These are phyloP conservation scores for Lateolabrax maculatus DNA, from an alignment of 2,797 vertebrate genomes.

Conservation along the genomic window DNA sequence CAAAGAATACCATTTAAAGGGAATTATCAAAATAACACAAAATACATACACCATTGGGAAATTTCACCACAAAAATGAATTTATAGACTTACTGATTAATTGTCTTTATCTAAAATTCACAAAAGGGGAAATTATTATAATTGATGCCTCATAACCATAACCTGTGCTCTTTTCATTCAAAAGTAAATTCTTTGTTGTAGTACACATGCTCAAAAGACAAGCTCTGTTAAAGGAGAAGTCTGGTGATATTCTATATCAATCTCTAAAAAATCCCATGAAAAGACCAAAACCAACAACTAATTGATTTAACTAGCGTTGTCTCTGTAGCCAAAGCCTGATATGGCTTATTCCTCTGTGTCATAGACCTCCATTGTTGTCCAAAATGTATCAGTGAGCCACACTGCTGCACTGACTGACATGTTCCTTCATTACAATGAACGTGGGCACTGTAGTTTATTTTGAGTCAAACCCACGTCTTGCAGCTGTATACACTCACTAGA, in stretches of 20 bases:
- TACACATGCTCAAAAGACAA: conserved; percentile 49
- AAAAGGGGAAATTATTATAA: conserved; percentile 50
- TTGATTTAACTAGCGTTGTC: not conserved
- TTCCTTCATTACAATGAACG: conserved; percentile 2
- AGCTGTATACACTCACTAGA: not conserved
- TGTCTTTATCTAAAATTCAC: conserved; percentile 61
- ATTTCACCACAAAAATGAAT: conserved; percentile 49
- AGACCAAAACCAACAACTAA: conserved; percentile 11
- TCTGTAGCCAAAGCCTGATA: not conserved
- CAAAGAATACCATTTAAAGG: conserved; percentile 10
- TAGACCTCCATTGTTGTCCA: not conserved
- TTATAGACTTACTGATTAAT: conserved; percentile 13
- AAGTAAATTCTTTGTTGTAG: conserved; percentile 46
- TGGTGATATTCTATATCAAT: not conserved
- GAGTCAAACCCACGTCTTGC: not conserved
- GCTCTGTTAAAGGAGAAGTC: not conserved
- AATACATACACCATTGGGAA: conserved; percentile 53
- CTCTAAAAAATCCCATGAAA: conserved; percentile 24
- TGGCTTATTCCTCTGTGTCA: not conserved
- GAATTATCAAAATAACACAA: conserved; percentile 51
- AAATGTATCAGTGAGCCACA: not conserved
- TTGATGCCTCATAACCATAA: conserved; percentile 34
- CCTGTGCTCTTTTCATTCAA: conserved; percentile 70
- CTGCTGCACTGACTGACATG: not conserved
- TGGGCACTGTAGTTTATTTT: not conserved